Percentiles rank a stretch among this genome's conserved stretches.
These are phyloP conservation scores for Callocephalon fimbriatum DNA, from an alignment of 2,113 vertebrate genomes.

Conservation along the genomic window DNA sequence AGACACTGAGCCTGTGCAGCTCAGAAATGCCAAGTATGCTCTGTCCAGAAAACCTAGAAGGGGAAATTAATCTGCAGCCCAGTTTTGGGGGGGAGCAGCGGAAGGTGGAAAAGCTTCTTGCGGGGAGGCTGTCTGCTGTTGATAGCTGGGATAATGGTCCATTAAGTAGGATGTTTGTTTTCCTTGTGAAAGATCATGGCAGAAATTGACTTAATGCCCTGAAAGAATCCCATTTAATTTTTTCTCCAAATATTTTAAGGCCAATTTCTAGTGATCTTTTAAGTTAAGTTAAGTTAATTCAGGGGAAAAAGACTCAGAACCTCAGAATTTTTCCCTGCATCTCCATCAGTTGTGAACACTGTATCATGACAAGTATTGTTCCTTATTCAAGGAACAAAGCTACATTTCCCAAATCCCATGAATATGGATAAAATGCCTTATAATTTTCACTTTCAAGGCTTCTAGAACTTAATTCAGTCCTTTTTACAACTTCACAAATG, in stretches of 20 bases:
- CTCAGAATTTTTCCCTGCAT: background rate
- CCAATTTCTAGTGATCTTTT: background rate
- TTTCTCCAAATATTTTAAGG: background rate
- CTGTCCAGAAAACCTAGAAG: background rate
- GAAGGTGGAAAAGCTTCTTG: background rate
- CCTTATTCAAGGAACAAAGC: background rate
- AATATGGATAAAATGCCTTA: background rate
- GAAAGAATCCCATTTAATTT: background rate
- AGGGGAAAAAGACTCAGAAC: background rate
- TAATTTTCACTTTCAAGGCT: background rate
- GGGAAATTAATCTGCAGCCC: background rate
- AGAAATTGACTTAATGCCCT: background rate
- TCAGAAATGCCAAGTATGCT: background rate
- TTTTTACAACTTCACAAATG: background rate
- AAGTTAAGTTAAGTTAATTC: background rate
- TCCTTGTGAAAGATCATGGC: background rate
- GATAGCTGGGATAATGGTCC: background rate
- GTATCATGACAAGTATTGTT: background rate
- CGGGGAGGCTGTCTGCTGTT: background rate
- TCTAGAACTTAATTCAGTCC: background rate
- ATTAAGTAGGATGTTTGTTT: background rate
- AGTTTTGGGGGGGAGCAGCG: accelerated
- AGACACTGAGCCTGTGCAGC: background rate
- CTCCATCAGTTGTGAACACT: background rate
- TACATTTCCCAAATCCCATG: background rate